Percentiles rank a stretch among this genome's conserved stretches.
Conservation (phyloP, 37 sponge, comb jelly and placozoan genomes). For the Oopsacas minuta region DNA sequence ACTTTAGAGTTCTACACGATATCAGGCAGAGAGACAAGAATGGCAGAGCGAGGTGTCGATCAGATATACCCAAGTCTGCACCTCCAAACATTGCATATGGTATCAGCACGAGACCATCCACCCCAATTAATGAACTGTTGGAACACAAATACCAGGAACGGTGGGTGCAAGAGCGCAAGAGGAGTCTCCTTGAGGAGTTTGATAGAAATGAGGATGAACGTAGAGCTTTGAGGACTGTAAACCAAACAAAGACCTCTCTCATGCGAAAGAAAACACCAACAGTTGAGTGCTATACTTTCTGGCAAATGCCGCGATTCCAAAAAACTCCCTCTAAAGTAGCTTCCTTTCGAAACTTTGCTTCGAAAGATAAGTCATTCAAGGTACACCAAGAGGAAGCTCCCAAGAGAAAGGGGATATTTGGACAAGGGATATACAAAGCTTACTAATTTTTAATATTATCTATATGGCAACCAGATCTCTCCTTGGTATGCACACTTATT, state of each 20-base stretch:
- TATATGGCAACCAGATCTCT: not conserved
- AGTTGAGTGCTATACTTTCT: constrained; percentile 4
- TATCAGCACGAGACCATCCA: constrained; percentile 69
- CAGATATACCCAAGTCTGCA: not conserved
- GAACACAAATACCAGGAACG: constrained; percentile 54
- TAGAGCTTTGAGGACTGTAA: not conserved
- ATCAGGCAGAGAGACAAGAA: constrained; percentile 29
- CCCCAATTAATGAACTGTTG: constrained; percentile 65
- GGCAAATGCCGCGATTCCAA: constrained; percentile 17
- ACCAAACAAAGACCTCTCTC: constrained; percentile 10
- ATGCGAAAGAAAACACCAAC: not conserved
- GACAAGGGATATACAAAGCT: constrained; percentile 24
- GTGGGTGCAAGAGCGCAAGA: constrained; percentile 46
- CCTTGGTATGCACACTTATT: constrained; percentile 14
- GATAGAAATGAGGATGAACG: not conserved
- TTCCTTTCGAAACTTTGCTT: not conserved
- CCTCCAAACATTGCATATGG: constrained; percentile 64
- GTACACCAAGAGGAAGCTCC: constrained; percentile 10
- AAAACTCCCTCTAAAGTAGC: constrained; percentile 5
- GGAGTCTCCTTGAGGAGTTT: not conserved
- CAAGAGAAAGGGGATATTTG: constrained; percentile 22
- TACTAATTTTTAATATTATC: not conserved
- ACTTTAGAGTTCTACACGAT: constrained; percentile 70
- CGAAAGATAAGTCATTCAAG: constrained; percentile 20
- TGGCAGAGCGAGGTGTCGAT: not conserved